Evolutionary conservation across 92 coral and sea anemone species (phyloP).

Genomic region (Zoanthus sociatus): DNA sequence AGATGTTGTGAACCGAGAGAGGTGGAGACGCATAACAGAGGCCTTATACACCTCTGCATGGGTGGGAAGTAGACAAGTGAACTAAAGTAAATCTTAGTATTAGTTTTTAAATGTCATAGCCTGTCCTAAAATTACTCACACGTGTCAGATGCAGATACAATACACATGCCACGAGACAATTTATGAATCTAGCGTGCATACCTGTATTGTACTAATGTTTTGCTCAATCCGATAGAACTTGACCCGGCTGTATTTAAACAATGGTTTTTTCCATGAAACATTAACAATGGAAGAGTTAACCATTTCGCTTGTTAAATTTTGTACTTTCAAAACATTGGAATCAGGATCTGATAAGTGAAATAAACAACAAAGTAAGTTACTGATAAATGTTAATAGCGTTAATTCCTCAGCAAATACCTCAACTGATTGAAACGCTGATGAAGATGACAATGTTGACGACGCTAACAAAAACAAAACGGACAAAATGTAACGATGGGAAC

Average conservation of each 20-base stretch:
- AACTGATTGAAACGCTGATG: neutral
- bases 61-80: too few relatives aligned
- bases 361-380: neutral
- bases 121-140: neutral
- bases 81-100: too few relatives aligned
- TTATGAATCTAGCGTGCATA: neutral
- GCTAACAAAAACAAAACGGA: neutral
- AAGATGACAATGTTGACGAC: neutral
- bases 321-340: conserved; percentile 6
- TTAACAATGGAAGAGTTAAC: neutral
- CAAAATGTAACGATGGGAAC: neutral
- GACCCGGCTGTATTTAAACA: conserved; percentile 14
- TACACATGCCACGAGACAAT: too few relatives aligned
- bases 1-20: too few relatives aligned
- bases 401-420: neutral
- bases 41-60: too few relatives aligned
- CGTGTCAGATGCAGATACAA: neutral
- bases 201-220: neutral
- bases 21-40: too few relatives aligned
- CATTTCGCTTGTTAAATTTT: neutral
- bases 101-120: too few relatives aligned
- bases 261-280: conserved; percentile 30
- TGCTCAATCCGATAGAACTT: conserved; percentile 9
- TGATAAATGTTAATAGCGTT: neutral
- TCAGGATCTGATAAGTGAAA: conserved; percentile 1